phyloP scores from a whole-genome alignment of 2,888 invertebrate species.

The Theretra japonica region DNA sequence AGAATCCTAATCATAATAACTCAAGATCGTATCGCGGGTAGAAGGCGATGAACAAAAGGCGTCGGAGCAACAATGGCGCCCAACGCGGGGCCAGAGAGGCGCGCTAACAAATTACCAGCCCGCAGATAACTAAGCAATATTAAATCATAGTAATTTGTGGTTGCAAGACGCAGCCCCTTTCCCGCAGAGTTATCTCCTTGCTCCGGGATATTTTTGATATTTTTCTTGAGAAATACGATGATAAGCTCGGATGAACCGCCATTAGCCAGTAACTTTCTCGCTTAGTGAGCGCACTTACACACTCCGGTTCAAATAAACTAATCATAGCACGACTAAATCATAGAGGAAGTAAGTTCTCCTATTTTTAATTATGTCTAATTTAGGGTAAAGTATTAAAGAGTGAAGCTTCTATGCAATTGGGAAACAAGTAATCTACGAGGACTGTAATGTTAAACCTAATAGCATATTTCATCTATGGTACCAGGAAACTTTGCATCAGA shows the following conservation, averaged over 20 bases:
- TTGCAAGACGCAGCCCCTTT: conserved; percentile 75
- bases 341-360: background rate
- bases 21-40: conserved; percentile 81
- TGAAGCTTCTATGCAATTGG: too few relatives aligned
- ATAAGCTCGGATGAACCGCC: conserved; percentile 43
- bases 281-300: conserved; percentile 31
- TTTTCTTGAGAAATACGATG: conserved; percentile 52
- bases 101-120: conserved; percentile 82
- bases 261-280: conserved; percentile 39
- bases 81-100: conserved; percentile 71
- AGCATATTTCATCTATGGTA: too few relatives aligned
- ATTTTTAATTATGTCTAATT: too few relatives aligned
- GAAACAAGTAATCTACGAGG: too few relatives aligned
- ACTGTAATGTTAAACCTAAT: too few relatives aligned
- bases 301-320: conserved; percentile 11
- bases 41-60: conserved; percentile 83
- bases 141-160: conserved; percentile 85
- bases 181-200: conserved; percentile 66
- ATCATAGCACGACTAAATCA: background rate
- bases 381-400: too few relatives aligned
- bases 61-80: conserved; percentile 79
- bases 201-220: conserved; percentile 38
- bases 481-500: too few relatives aligned
- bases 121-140: conserved; percentile 84
- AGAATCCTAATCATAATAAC: conserved; percentile 85